Conservation (phyloP, 2,113 vertebrate species). For the Tyto alba region DNA sequence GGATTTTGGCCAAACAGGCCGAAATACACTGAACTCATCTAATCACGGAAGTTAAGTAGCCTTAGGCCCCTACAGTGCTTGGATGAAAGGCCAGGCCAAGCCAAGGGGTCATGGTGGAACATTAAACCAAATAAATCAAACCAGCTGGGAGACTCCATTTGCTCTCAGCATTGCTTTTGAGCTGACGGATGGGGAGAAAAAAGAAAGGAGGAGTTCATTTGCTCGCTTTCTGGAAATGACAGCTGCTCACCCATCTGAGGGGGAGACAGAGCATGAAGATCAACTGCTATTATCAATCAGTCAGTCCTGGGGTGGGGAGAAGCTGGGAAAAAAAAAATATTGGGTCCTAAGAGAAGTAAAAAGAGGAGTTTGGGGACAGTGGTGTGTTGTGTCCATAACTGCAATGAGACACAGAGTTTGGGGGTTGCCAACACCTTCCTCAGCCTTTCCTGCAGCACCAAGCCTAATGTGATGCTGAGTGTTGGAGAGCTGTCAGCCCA, state of each 20-base stretch:
- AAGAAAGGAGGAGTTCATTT: neutral
- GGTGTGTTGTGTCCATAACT: neutral
- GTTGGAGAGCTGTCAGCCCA: neutral
- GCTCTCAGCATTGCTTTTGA: neutral
- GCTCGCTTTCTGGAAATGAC: neutral
- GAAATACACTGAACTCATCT: slow-evolving; percentile 11
- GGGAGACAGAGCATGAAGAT: neutral
- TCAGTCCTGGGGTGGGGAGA: neutral
- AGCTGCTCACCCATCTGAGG: slow-evolving; percentile 2
- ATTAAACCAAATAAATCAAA: slow-evolving; percentile 45
- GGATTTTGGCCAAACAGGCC: slow-evolving; percentile 10
- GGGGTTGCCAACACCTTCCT: neutral
- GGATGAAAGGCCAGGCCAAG: slow-evolving; percentile 45
- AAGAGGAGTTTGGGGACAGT: neutral
- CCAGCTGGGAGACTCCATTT: slow-evolving; percentile 10
- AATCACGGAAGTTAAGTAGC: neutral
- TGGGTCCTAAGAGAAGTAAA: neutral
- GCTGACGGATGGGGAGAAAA: neutral
- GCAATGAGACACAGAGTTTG: fast-evolving
- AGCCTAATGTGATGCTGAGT: neutral
- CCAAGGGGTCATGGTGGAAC: slow-evolving; percentile 8
- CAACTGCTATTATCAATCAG: slow-evolving; percentile 36
- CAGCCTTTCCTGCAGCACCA: neutral
- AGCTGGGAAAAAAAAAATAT: neutral
- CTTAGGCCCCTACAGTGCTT: neutral